Percentiles rank a stretch among this genome's conserved stretches.
Evolutionary conservation across 2,113 vertebrate species (phyloP).

Genomic region (Origma solitaria): DNA sequence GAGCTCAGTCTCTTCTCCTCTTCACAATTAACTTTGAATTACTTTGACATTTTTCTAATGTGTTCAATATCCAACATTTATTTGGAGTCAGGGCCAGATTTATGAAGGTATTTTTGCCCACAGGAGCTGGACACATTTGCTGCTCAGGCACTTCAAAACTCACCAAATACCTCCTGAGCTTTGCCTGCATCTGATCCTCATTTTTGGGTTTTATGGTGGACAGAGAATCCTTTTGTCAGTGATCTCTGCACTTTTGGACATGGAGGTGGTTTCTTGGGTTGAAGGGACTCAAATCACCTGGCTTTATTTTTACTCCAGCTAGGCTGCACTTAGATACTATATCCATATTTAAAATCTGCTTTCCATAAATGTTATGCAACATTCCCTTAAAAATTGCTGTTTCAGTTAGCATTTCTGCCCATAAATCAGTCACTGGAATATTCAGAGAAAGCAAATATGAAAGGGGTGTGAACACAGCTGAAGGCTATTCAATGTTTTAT

Average conservation of each 20-base stretch:
- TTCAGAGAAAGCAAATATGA: slow-evolving; percentile 63
- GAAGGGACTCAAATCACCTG: not conserved
- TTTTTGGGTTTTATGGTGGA: not conserved
- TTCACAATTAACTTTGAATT: not conserved
- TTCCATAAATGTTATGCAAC: slow-evolving; percentile 36
- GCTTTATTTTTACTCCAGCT: not conserved
- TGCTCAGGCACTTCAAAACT: not conserved
- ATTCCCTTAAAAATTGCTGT: slow-evolving; percentile 35
- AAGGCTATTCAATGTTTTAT: slow-evolving; percentile 65
- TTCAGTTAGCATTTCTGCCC: slow-evolving; percentile 57
- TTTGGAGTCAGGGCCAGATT: not conserved
- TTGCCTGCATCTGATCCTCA: not conserved
- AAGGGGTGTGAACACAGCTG: slow-evolving; percentile 63
- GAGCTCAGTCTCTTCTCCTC: not conserved
- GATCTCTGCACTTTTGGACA: not conserved
- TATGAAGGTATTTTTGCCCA: not conserved
- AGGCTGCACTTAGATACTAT: not conserved
- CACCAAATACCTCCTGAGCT: not conserved
- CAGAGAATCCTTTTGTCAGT: not conserved
- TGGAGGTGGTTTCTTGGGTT: not conserved
- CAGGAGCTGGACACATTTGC: not conserved
- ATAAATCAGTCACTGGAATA: slow-evolving; percentile 64
- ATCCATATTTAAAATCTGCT: slow-evolving; percentile 18
- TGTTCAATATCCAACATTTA: not conserved
- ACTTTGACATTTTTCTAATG: not conserved